Percentiles rank a stretch among this genome's conserved stretches.
phyloP scores from a whole-genome alignment of 2,797 vertebrate species.

The Coregonus suidteri region DNA sequence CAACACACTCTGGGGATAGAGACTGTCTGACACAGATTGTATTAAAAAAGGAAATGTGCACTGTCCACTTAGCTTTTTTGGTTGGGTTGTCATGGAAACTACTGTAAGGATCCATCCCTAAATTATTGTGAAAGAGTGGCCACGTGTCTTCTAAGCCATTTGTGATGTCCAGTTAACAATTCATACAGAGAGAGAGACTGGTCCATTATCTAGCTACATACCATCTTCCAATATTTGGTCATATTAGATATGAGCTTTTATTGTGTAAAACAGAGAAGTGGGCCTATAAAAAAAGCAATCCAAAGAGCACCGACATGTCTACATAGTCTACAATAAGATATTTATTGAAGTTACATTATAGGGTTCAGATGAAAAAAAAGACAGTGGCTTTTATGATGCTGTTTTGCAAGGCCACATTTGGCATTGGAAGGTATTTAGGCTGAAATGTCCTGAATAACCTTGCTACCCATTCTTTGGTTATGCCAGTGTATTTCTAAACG shows the following conservation, averaged over 20 bases:
- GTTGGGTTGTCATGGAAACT: conserved; percentile 48
- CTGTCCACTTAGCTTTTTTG: conserved; percentile 15
- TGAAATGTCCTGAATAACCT: not conserved
- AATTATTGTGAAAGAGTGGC: not conserved
- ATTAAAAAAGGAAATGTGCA: not conserved
- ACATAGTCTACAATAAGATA: not conserved
- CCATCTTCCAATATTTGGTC: conserved; percentile 1
- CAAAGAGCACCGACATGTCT: not conserved
- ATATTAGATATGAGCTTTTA: not conserved
- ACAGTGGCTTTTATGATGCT: not conserved
- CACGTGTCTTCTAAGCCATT: not conserved
- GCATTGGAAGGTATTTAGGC: not conserved
- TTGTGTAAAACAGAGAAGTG: not conserved
- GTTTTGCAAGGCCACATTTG: not conserved
- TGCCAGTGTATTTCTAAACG: not conserved
- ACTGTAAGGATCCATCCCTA: conserved; percentile 11
- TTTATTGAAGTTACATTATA: conserved; percentile 1
- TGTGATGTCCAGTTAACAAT: not conserved
- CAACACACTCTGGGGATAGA: conserved; percentile 1
- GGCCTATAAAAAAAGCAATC: not conserved
- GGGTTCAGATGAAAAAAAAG: not conserved
- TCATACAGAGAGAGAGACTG: not conserved
- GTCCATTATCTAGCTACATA: not conserved
- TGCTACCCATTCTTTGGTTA: not conserved
- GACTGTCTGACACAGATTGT: conserved; percentile 11